A percentile compares a stretch with the other conserved stretches of the same genome.
These are phyloP conservation scores for Parauchenoglanis ngamensis DNA, from an alignment of 2,797 vertebrate genomes.

Conservation along the genomic window DNA sequence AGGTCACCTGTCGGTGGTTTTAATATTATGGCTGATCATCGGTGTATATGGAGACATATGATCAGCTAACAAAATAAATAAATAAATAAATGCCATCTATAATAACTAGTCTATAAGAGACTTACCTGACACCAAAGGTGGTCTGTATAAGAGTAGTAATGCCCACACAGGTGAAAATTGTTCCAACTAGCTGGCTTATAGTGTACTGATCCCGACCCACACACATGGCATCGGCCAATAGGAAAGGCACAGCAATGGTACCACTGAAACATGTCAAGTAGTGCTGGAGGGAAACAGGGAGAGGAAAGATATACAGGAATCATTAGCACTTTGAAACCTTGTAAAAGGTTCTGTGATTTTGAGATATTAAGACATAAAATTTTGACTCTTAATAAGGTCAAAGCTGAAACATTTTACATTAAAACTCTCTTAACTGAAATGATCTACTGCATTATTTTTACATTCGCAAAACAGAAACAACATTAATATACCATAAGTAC, in stretches of 20 bases:
- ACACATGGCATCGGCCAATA: constrained; percentile 91
- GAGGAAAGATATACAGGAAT: too few species aligned
- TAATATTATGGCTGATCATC: too few species aligned
- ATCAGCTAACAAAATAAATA: too few species aligned
- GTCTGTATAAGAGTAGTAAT: constrained; percentile 95
- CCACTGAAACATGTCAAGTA: constrained; percentile 97
- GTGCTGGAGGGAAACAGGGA: constrained; percentile 75
- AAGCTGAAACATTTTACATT: not conserved
- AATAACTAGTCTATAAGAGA: not conserved
- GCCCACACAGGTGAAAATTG: constrained; percentile 94
- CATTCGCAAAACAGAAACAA: not conserved
- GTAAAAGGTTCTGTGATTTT: too few species aligned
- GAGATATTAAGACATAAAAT: not conserved
- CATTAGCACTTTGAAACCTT: not conserved
- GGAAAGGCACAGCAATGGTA: constrained; percentile 92
- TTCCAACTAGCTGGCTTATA: constrained; percentile 91
- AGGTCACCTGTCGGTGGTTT: too few species aligned
- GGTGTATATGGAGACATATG: not conserved
- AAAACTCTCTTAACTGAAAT: not conserved
- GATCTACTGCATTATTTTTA: not conserved
- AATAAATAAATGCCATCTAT: too few species aligned
- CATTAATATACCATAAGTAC: not conserved
- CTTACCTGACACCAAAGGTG: constrained; percentile 88
- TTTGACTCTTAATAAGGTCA: not conserved
- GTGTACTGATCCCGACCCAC: constrained; percentile 89